phyloP scores from a whole-genome alignment of 2,797 vertebrate species.

The Danionella dracula region DNA sequence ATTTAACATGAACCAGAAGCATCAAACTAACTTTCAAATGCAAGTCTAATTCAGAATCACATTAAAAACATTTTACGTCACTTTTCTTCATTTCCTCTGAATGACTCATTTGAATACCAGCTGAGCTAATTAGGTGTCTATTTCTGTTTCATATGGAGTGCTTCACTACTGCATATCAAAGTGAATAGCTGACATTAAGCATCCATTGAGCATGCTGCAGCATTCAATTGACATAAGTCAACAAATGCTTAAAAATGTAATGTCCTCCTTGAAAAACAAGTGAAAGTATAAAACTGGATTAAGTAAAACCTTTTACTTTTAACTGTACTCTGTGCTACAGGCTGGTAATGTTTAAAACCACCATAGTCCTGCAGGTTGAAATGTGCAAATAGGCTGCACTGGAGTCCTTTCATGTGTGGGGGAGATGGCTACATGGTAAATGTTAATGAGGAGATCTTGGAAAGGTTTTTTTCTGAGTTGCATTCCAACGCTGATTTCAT shows the following conservation, averaged over 20 bases:
- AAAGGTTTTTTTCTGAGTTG: slow-evolving; percentile 14
- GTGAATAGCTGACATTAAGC: slow-evolving; percentile 35
- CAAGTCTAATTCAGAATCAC: neutral
- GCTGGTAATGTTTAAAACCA: neutral
- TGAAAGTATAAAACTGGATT: neutral
- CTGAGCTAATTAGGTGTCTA: slow-evolving; percentile 31
- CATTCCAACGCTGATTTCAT: neutral
- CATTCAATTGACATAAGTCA: neutral
- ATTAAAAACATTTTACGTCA: too few relatives aligned
- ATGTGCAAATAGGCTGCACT: neutral
- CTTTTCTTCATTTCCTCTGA: neutral
- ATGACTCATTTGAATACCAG: slow-evolving; percentile 32
- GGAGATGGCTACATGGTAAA: slow-evolving; percentile 19
- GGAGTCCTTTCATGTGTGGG: neutral
- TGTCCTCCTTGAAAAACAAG: neutral
- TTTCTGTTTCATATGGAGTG: slow-evolving; percentile 14
- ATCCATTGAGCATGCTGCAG: slow-evolving; percentile 7
- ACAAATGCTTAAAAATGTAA: slow-evolving; percentile 5
- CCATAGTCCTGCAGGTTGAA: neutral
- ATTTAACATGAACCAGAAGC: neutral
- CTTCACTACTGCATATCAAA: slow-evolving; percentile 27
- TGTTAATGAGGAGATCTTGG: slow-evolving; percentile 12
- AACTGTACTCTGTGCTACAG: neutral
- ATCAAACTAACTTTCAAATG: neutral
- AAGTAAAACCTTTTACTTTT: neutral